These are phyloP conservation scores for Arctocebus calabarensis DNA, from an alignment of 2,797 vertebrate genomes.

Conservation along the genomic window DNA sequence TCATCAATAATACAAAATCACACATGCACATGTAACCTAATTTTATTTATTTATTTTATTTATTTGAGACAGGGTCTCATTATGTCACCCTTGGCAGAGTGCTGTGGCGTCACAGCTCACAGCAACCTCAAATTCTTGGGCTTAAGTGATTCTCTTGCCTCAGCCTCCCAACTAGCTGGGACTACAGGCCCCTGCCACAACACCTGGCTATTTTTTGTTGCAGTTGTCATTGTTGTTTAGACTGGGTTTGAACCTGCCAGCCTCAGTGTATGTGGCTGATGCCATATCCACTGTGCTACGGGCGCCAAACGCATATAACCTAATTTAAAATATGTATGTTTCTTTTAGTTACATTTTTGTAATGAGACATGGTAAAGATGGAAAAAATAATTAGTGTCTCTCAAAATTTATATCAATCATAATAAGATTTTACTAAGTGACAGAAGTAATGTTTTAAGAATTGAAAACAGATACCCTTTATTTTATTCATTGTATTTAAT, in stretches of 20 bases:
- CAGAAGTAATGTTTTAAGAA: neutral
- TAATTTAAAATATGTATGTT: neutral
- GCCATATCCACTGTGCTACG: too few species aligned
- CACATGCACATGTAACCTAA: neutral
- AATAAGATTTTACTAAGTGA: constrained; percentile 22
- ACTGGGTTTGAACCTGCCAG: too few species aligned
- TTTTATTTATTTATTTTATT: neutral
- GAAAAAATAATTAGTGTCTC: neutral
- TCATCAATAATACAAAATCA: neutral
- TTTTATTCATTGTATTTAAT: neutral
- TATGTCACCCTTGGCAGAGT: too few species aligned
- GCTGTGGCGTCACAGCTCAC: too few species aligned
- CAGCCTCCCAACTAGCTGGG: too few species aligned
- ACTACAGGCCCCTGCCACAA: too few species aligned
- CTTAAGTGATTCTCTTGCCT: too few species aligned
- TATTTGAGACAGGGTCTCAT: too few species aligned
- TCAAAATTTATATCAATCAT: constrained; percentile 1
- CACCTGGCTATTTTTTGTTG: too few species aligned
- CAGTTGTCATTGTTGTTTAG: too few species aligned
- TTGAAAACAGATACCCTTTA: neutral
- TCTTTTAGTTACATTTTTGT: neutral
- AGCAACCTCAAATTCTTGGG: too few species aligned
- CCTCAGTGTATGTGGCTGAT: too few species aligned
- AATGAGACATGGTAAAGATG: constrained; percentile 24
- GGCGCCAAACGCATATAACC: neutral